These are phyloP conservation scores for Leucopsar rothschildi DNA, from an alignment of 2,113 vertebrate species.

Conservation along the genomic window DNA sequence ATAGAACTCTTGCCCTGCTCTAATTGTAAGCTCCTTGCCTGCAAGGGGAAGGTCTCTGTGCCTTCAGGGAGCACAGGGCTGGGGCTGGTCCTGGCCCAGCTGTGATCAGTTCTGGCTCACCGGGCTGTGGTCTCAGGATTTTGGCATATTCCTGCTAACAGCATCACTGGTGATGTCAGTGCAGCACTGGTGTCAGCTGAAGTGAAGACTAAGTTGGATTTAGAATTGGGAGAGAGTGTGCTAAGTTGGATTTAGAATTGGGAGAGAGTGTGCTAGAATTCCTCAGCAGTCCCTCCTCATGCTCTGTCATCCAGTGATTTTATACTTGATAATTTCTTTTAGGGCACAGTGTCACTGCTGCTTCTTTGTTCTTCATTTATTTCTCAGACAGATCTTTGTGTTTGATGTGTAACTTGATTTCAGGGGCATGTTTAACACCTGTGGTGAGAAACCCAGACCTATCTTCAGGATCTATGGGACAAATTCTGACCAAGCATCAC, in stretches of 20 bases:
- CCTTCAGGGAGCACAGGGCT: background rate
- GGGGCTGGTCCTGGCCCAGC: background rate
- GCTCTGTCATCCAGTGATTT: background rate
- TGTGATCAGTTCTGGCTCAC: background rate
- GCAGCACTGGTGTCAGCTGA: background rate
- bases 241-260: background rate
- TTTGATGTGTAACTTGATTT: background rate
- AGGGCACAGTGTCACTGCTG: too few species aligned
- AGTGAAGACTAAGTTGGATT: background rate
- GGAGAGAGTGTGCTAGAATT: background rate
- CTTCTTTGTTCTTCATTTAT: background rate
- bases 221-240: background rate
- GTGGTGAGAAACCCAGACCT: background rate
- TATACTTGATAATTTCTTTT: background rate
- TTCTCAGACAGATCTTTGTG: background rate
- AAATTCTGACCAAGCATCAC: background rate
- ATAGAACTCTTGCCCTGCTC: constrained; percentile 37
- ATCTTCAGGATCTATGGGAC: background rate
- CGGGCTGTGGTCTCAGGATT: accelerated
- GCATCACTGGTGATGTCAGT: background rate
- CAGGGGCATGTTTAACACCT: background rate
- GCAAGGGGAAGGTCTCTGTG: background rate
- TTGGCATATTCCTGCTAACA: background rate
- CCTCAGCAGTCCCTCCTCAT: background rate
- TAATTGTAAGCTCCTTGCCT: constrained; percentile 40